Base-by-base conservation (phyloP, 2,797 vertebrate genomes). In the Poeciliopsis turneri region DNA sequence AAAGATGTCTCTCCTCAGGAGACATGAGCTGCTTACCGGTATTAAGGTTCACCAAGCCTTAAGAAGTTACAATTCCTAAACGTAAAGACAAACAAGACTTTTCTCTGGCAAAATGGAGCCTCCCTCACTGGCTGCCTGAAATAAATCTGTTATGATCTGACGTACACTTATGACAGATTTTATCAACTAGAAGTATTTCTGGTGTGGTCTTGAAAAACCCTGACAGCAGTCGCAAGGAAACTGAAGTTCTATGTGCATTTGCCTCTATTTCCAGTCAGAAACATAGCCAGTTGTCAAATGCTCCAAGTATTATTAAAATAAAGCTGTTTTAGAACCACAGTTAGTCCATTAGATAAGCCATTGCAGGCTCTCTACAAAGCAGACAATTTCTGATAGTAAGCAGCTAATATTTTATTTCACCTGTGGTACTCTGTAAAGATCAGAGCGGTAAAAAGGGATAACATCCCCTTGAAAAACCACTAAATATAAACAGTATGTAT, bases 1-100 rank as follows among this genome's bases (percentile, higher is more conserved):
- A 88, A 89, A 87, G 85, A 89, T 89, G 90, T 89, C 81, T 57
- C 81, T 87, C 68, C 30, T 25, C 43, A 45, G 66, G 66, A 43
- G 23, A 4, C 39, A 69, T 69, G 66, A 45, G 39, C 66, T 69
- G 39, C 36, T 45, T 43, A 43, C 23, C 6, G 6, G 41, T 16
- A 46, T 45, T 13, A 43, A 43, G 36, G 64, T 41, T 68, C 16
- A 68, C 36, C 9, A 41, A 68, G 18, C 9, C 25, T 68, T 68
- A 23, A 68, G 2, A 68, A 39, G 64, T 39, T 68, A 68, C 30
- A 13, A 16, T 64, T 36, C 9, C 61, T 36, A 64, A 64, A 36
- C 36, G 1, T 23, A 10, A 39, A 39, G 18, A 39, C 30, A 9
- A 18, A 18, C 7, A 33, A 51, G 49, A 51, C 8, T 36, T 36